Base-by-base conservation (phyloP, 37 sponge, comb jelly and placozoan genomes). In the Diacarnus erythraeanus region DNA sequence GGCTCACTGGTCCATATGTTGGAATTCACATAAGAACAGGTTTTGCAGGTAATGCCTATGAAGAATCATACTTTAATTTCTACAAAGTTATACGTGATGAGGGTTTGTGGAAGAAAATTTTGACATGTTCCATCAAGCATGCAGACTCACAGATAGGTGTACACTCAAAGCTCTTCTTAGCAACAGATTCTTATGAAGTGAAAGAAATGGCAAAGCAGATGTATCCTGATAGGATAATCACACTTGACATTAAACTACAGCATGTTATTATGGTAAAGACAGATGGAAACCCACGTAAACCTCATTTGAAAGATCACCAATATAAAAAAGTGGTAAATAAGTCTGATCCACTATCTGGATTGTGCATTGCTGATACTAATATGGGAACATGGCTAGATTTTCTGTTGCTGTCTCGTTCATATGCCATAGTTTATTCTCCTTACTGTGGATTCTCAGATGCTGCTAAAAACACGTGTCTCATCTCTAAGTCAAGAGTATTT, bases 21-120 rank as follows among this genome's bases (percentile, higher is more conserved):
- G 69, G 34, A 9, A 17, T 69, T 3, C 69, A 69, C 38, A 33
- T 69, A 36, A 4, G 69, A 2, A 69, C 69, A 37, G 69, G 69
- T 18, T 69, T 69, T 36, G 10, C 31, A 10, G 69, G 69, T 37
- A 69, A 18, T 31, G 35, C 29, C 37, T 36, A 69, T 37, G 69
- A 69, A 33, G 69, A 69, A 20, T 10, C 4, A 3, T n/a, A n/a
- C n/a, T 69, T 69, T 18, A 31, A 31, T 36, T 8, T 6, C 6
- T 17, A 33, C 5, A 69, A 69, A 39, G 18, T 69, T 39, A 31
- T 31, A 25, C 36, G 69, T 12, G 12, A 47, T 15, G 51, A 47
- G 12, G 51, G 12, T 15, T 12, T 47, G 12, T 47, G 51, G 51
- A 47, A 12, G 12, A 47, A 12, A 6, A 47, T 12, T 15, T 47